Percentiles rank a stretch among this genome's conserved stretches.
phyloP scores from a whole-genome alignment of 2,113 vertebrate species.

The Bathybates hornii region DNA sequence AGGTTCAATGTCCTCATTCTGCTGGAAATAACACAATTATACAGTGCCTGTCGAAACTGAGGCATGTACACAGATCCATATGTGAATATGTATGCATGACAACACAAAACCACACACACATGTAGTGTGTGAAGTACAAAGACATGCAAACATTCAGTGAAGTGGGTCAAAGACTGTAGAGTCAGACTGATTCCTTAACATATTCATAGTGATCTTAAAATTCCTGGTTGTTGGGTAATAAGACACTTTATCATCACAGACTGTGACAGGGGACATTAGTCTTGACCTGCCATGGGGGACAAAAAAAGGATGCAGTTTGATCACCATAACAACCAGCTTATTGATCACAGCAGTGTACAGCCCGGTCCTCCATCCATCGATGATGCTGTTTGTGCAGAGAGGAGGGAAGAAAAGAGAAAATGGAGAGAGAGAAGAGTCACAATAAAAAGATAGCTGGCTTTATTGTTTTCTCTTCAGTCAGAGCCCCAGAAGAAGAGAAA shows the following conservation, averaged over 20 bases:
- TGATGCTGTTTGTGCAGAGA: not conserved
- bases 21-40: not conserved
- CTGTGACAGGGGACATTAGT: conserved; percentile 48
- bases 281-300: conserved; percentile 35
- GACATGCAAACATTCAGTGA: conserved; percentile 1
- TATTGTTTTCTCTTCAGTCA: not conserved
- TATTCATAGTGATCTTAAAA: conserved; percentile 57
- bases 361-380: not conserved
- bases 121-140: not conserved
- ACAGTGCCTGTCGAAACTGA: not conserved
- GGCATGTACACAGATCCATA: not conserved
- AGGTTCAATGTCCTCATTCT: not conserved
- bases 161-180: conserved; percentile 32
- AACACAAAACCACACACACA: not conserved
- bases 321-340: conserved; percentile 55
- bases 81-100: not conserved
- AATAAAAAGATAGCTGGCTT: not conserved
- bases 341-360: conserved; percentile 43
- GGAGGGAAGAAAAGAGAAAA: not conserved
- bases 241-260: conserved; percentile 56
- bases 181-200: conserved; percentile 50
- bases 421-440: not conserved
- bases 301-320: conserved; percentile 36
- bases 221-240: conserved; percentile 59
- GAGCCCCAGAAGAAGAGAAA: conserved; percentile 32